Conservation (phyloP, 2,797 vertebrate genomes). For the Manis javanica region DNA sequence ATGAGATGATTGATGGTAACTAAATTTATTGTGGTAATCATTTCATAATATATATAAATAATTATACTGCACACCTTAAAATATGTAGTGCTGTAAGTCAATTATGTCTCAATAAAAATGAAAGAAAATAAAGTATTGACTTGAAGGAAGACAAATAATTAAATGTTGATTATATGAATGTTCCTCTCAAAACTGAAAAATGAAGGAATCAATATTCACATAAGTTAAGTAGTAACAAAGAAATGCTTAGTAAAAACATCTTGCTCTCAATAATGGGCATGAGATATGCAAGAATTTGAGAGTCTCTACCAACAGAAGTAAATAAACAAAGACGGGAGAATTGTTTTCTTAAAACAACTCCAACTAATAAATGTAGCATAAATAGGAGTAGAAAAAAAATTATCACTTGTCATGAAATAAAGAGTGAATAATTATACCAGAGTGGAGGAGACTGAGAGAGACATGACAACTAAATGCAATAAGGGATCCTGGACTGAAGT, state of each 20-base stretch:
- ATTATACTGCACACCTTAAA: not conserved
- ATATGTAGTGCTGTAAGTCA: not conserved
- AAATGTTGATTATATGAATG: conserved; percentile 2
- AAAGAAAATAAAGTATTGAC: not conserved
- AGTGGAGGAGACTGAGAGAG: not conserved
- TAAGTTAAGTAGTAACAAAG: not conserved
- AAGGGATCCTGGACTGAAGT: not conserved
- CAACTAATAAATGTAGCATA: not conserved
- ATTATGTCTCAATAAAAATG: not conserved
- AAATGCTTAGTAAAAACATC: not conserved
- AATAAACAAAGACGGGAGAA: not conserved
- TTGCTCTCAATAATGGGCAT: conserved; percentile 11
- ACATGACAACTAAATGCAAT: not conserved
- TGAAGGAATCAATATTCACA: not conserved
- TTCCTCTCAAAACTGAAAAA: conserved; percentile 44
- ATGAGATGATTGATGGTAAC: not conserved
- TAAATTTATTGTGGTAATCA: not conserved
- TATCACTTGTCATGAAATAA: not conserved
- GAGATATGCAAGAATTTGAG: not conserved
- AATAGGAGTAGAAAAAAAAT: not conserved
- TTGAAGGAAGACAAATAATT: not conserved
- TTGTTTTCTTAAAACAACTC: not conserved
- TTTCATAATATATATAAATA: not conserved
- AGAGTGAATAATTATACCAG: not conserved
- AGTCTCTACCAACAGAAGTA: not conserved